These are phyloP conservation scores for Amphiprion percula DNA, from an alignment of 2,113 vertebrate species.

Conservation along the genomic window DNA sequence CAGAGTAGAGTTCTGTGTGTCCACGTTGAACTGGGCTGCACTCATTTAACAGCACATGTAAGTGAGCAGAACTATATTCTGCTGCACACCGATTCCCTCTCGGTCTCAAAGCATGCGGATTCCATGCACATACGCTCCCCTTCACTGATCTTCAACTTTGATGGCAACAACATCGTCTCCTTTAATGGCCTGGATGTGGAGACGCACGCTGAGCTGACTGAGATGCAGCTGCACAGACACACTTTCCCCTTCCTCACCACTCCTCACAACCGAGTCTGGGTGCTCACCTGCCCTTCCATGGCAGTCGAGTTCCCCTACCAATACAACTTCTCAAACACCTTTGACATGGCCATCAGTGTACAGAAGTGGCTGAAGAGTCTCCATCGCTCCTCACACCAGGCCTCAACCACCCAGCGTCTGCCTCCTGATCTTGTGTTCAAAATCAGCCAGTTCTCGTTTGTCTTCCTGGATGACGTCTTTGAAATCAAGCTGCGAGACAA, in stretches of 20 bases:
- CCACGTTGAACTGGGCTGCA: slow-evolving; percentile 86
- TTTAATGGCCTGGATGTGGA: slow-evolving; percentile 90
- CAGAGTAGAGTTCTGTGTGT: slow-evolving; percentile 76
- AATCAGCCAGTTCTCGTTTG: slow-evolving; percentile 93
- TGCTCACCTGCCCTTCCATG: slow-evolving; percentile 87
- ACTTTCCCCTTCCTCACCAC: slow-evolving; percentile 87
- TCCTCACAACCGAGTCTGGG: slow-evolving; percentile 89
- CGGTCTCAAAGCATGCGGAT: slow-evolving; percentile 80
- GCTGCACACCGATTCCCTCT: slow-evolving; percentile 85
- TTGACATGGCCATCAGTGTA: slow-evolving; percentile 91
- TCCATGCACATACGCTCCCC: slow-evolving; percentile 86
- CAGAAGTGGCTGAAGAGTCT: slow-evolving; percentile 97
- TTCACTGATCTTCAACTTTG: slow-evolving; percentile 89
- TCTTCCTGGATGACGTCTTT: slow-evolving; percentile 95
- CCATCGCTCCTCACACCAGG: slow-evolving; percentile 70
- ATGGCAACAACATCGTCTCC: slow-evolving; percentile 92
- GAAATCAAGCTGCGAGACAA: slow-evolving; percentile 98
- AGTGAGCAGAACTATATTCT: slow-evolving; percentile 89
- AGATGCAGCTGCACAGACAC: slow-evolving; percentile 89
- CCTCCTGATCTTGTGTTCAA: slow-evolving; percentile 92
- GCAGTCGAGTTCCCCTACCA: slow-evolving; percentile 94
- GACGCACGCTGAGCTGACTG: slow-evolving; percentile 85
- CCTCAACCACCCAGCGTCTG: slow-evolving; percentile 49
- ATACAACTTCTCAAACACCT: slow-evolving; percentile 94
- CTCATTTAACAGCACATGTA: slow-evolving; percentile 88